Evolutionary conservation across 2,113 vertebrate species (phyloP), one percentile per base, ranked within the genome.

Genomic region (Rhipidura dahli): DNA sequence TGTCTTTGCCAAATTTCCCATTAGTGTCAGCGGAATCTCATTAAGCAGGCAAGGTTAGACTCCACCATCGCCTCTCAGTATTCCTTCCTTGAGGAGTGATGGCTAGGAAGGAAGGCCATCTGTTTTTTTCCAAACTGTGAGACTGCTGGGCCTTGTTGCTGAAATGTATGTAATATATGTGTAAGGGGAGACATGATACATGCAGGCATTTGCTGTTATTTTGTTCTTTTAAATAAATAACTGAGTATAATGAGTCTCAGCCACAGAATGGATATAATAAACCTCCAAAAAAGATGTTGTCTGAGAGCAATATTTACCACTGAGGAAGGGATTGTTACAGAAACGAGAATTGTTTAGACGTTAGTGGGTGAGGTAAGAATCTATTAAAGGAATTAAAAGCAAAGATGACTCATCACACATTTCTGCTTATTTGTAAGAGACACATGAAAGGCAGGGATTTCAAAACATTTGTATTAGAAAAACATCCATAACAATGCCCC

Each of bases 301-400:
- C 97, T 97, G 95, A 47, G 49, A 97, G 96, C 96, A 97, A 92
- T 97, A 97, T 97, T 98, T 97, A 94, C 95, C 81, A 94, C 65
- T 79, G 89, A 97, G 87, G 83, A 94, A 95, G 82, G 89, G 96
- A 96, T 95, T 91, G 96, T 94, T 98, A 94, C 94, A 97, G 96
- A 97, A 97, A 93, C 11, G 51, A 96, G 93, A 95, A 93, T 89
- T 78, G 50, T 83, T 96, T 96, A 96, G 97, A 96, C 22, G 63
- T 93, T 98, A 95, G 96, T 33, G 88, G 83, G 95, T 94, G 97
- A 98, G 96, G 96, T 96, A 97, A 97, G 97, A 97, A 98, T 98
- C 97, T 98, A 97, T 98, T 98, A 97, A 97, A 97, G 95, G 97
- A 98, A 98, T 98, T 98, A 98, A 97, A 97, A 97, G 97, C 87